phyloP scores from a whole-genome alignment of 2,113 vertebrate species.

The Nettapus auritus region DNA sequence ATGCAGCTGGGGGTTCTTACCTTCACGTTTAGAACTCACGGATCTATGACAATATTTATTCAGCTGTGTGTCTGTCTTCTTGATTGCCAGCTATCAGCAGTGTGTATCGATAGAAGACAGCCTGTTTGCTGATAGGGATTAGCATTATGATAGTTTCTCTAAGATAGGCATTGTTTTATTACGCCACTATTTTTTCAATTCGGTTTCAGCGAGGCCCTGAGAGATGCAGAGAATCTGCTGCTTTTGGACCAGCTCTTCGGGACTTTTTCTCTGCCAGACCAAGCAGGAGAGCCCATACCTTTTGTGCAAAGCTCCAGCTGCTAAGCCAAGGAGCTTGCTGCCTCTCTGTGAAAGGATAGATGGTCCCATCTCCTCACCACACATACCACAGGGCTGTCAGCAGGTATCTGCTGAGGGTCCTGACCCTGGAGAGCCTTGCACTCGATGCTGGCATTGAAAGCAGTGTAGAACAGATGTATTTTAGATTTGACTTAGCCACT shows the following conservation, averaged over 20 bases:
- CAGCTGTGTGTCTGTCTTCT: not conserved
- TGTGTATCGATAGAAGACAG: not conserved
- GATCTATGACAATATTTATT: not conserved
- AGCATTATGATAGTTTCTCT: not conserved
- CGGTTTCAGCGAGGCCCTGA: not conserved
- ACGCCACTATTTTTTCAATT: not conserved
- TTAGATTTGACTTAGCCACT: not conserved
- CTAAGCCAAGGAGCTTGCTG: not conserved
- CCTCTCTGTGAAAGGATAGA: not conserved
- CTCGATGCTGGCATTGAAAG: not conserved
- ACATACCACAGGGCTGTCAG: fast-evolving
- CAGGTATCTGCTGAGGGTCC: not conserved
- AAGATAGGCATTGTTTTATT: not conserved
- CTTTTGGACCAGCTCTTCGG: not conserved
- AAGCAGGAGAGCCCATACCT: fast-evolving
- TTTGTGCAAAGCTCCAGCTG: not conserved
- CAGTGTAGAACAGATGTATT: not conserved
- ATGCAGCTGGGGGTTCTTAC: not conserved
- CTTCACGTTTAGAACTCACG: not conserved
- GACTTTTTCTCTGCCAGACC: not conserved
- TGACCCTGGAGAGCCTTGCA: not conserved
- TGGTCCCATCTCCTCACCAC: not conserved
- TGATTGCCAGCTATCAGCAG: not conserved
- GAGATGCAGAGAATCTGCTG: not conserved
- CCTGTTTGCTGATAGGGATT: not conserved